phyloP scores from a whole-genome alignment of 2,797 vertebrate species.

The Tolypeutes matacus region DNA sequence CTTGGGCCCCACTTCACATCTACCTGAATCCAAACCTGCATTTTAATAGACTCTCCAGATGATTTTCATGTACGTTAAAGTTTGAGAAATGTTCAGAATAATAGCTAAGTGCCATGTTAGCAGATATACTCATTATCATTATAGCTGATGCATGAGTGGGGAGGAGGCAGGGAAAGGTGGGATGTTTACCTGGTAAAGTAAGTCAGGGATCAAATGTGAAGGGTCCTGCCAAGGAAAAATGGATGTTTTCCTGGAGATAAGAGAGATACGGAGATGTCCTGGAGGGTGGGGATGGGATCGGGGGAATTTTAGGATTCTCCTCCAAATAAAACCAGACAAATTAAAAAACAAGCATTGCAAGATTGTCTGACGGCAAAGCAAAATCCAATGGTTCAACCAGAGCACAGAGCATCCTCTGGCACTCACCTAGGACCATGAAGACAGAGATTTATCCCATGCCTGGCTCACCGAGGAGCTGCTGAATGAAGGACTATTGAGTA shows the following conservation, averaged over 20 bases:
- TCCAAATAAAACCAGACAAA: not conserved
- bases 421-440: fast-evolving
- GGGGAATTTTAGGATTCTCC: not conserved
- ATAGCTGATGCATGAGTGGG: not conserved
- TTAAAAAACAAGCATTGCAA: not conserved
- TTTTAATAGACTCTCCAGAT: too few relatives aligned
- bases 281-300: not conserved
- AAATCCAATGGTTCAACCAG: not conserved
- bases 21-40: too few relatives aligned
- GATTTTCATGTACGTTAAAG: not conserved
- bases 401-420: not conserved
- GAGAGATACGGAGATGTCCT: not conserved
- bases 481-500: not conserved
- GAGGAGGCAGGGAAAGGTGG: not conserved
- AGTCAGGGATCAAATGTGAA: not conserved
- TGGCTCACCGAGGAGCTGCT: fast-evolving
- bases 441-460: not conserved
- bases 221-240: not conserved
- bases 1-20: not conserved
- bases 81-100: not conserved
- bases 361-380: conserved; percentile 55
- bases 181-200: not conserved
- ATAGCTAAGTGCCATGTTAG: fast-evolving
- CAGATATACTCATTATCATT: fast-evolving
- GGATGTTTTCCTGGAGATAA: not conserved